phyloP scores from a whole-genome alignment of 2,113 vertebrate species.

The Alces alces region DNA sequence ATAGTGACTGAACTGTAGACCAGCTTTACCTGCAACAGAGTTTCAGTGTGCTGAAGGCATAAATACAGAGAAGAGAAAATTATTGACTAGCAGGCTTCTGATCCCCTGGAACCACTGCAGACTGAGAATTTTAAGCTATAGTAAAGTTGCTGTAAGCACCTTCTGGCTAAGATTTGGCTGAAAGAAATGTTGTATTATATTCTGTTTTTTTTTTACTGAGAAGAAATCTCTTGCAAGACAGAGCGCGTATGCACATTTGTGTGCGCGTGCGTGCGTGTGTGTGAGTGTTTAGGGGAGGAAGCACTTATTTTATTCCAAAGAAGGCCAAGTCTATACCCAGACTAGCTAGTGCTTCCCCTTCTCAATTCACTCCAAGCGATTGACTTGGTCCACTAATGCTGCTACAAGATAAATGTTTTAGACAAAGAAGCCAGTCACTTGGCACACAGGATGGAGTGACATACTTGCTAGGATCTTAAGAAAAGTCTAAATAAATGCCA shows the following conservation, averaged over 20 bases:
- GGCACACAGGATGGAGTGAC: not conserved
- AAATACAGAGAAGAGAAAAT: conserved; percentile 73
- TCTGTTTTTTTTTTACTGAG: conserved; percentile 63
- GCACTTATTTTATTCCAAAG: conserved; percentile 45
- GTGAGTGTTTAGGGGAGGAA: not conserved
- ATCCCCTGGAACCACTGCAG: conserved; percentile 73
- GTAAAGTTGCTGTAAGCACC: conserved; percentile 77
- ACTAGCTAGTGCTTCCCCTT: conserved; percentile 63
- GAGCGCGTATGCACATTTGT: not conserved
- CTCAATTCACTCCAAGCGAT: conserved; percentile 64
- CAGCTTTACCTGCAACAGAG: conserved; percentile 54
- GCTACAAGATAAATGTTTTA: not conserved
- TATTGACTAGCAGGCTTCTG: conserved; percentile 67
- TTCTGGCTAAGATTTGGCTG: conserved; percentile 70
- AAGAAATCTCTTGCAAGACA: conserved; percentile 78
- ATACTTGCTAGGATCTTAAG: not conserved
- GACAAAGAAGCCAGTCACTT: not conserved
- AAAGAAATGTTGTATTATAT: conserved; percentile 78
- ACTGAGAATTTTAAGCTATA: conserved; percentile 78
- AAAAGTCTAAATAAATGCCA: not conserved
- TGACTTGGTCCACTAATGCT: conserved; percentile 68
- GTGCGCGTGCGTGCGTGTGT: fast-evolving
- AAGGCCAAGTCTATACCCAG: conserved; percentile 76
- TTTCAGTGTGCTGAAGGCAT: not conserved
- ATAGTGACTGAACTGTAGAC: conserved; percentile 53